phyloP scores from a whole-genome alignment of 2,888 invertebrate species.

The Muscina levida region DNA sequence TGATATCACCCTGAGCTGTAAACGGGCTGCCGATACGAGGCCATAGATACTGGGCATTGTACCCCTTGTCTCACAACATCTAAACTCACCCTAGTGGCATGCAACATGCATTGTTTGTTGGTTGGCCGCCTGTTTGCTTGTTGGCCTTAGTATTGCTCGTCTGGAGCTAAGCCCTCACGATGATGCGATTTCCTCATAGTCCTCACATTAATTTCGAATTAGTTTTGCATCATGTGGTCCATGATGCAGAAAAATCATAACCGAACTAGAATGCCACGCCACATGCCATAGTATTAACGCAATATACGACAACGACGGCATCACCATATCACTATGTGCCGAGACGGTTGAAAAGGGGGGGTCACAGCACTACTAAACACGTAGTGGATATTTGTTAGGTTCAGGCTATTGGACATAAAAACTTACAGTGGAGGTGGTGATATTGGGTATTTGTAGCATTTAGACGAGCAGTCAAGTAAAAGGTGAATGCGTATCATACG shows the following conservation, averaged over 20 bases:
- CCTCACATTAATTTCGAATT: slow-evolving; percentile 80
- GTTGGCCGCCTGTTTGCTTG: slow-evolving; percentile 21
- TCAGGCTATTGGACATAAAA: slow-evolving; percentile 38
- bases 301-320: not conserved
- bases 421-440: not conserved
- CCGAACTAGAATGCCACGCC: slow-evolving; percentile 66
- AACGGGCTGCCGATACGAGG: not conserved
- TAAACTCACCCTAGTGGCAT: slow-evolving; percentile 36
- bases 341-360: slow-evolving; percentile 3
- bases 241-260: slow-evolving; percentile 80
- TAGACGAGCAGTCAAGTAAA: too few relatives aligned
- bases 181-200: slow-evolving; percentile 65
- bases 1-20: slow-evolving; percentile 17
- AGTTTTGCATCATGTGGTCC: slow-evolving; percentile 81
- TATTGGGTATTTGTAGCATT: too few relatives aligned
- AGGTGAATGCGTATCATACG: slow-evolving; percentile 60
- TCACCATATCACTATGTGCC: not conserved
- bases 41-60: not conserved
- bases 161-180: slow-evolving; percentile 42
- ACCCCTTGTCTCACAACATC: not conserved
- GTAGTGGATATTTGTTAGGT: slow-evolving; percentile 59
- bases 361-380: not conserved
- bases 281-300: slow-evolving; percentile 25
- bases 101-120: not conserved
- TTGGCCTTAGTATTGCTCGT: slow-evolving; percentile 57